Conservation (phyloP, 2,113 vertebrate genomes). For the Anoplopoma fimbria region DNA sequence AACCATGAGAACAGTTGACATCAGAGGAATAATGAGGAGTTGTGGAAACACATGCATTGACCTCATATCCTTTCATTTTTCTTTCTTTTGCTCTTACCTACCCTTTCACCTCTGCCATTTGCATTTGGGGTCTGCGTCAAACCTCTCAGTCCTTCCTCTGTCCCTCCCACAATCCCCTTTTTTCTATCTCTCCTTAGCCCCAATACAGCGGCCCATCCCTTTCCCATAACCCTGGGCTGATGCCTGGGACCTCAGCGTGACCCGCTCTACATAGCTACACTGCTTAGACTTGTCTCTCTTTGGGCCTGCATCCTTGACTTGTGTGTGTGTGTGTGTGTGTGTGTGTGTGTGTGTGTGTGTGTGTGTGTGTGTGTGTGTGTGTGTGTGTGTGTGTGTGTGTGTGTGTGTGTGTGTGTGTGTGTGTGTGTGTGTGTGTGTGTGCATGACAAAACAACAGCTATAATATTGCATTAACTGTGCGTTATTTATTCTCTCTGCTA, state of each 20-base stretch:
- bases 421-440: conserved; percentile 17
- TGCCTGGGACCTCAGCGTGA: conserved; percentile 66
- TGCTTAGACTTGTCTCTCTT: conserved; percentile 43
- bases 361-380: conserved; percentile 22
- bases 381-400: conserved; percentile 14
- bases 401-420: conserved; percentile 21
- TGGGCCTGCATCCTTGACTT: conserved; percentile 36
- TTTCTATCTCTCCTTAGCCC: conserved; percentile 38
- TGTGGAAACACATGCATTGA: not conserved
- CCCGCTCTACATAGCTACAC: conserved; percentile 39
- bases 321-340: conserved; percentile 15
- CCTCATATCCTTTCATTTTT: not conserved
- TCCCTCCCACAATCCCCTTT: conserved; percentile 37
- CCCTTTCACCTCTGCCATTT: conserved; percentile 40
- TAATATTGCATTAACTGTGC: conserved; percentile 49
- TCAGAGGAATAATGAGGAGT: not conserved
- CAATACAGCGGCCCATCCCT: conserved; percentile 62
- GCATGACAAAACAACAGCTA: conserved; percentile 48
- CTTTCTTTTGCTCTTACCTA: not conserved
- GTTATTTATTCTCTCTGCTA: conserved; percentile 56
- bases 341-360: conserved; percentile 10
- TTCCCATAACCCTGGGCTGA: conserved; percentile 76
- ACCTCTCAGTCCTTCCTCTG: conserved; percentile 21
- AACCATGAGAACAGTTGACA: conserved; percentile 15
- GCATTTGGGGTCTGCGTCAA: conserved; percentile 9